phyloP scores from a whole-genome alignment of 53 echinoderm and acorn worm genomes.

The Apostichopus leukothele region DNA sequence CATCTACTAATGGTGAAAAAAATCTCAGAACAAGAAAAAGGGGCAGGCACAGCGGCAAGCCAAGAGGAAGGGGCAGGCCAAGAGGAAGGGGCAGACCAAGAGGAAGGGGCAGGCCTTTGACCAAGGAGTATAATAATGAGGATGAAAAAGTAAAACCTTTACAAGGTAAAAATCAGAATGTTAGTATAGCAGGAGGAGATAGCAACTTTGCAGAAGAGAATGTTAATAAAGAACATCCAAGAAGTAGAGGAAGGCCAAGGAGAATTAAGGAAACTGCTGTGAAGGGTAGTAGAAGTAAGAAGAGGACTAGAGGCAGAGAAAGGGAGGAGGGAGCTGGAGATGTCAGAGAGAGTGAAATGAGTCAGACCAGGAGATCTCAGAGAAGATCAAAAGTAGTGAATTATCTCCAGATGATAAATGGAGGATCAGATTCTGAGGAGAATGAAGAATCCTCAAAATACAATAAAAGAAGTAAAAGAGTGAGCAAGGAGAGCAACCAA shows the following conservation, averaged over 20 bases:
- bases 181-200: too few relatives aligned
- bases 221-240: too few relatives aligned
- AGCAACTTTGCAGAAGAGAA: too few relatives aligned
- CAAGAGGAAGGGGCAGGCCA: background rate
- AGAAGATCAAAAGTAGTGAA: background rate
- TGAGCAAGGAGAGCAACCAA: background rate
- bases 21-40: too few relatives aligned
- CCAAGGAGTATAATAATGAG: too few relatives aligned
- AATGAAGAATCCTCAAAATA: background rate
- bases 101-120: too few relatives aligned
- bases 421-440: background rate
- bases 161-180: too few relatives aligned
- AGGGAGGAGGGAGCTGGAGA: background rate
- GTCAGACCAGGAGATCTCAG: background rate
- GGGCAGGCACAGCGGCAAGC: too few relatives aligned
- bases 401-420: background rate
- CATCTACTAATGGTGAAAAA: too few relatives aligned
- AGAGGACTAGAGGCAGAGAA: background rate
- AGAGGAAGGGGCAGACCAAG: slow-evolving; percentile 9
- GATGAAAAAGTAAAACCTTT: too few relatives aligned
- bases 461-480: background rate
- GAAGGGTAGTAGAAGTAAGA: background rate
- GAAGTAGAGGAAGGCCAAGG: background rate
- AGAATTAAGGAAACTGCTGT: background rate
- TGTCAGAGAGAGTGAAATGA: too few relatives aligned